phyloP scores from a whole-genome alignment of 2,888 invertebrate species.

The Lasioglossum vierecki region DNA sequence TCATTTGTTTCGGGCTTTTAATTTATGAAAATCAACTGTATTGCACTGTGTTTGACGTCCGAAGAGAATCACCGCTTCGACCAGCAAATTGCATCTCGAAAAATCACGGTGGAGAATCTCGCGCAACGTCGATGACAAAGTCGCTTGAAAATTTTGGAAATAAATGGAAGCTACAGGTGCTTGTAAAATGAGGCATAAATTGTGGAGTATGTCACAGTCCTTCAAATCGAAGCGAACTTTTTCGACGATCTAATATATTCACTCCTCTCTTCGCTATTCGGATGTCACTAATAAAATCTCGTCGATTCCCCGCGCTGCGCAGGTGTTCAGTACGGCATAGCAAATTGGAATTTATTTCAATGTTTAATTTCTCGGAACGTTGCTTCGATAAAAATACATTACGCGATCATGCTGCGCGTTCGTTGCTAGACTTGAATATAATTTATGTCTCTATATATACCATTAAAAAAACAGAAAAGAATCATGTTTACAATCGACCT shows the following conservation, averaged over 20 bases:
- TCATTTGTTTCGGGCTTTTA: background rate
- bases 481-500: background rate
- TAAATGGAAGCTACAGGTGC: background rate
- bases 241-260: constrained; percentile 27
- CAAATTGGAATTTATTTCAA: constrained; percentile 27
- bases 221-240: background rate
- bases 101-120: background rate
- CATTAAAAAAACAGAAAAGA: background rate
- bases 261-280: constrained; percentile 51
- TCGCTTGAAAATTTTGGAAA: background rate
- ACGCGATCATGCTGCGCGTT: too few species aligned
- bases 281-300: constrained; percentile 32
- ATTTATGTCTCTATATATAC: background rate
- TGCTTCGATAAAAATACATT: background rate
- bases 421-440: background rate
- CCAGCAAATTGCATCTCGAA: background rate
- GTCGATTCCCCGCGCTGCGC: background rate
- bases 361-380: constrained; percentile 5
- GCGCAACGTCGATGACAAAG: background rate
- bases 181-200: background rate
- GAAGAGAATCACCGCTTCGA: background rate
- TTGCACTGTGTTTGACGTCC: background rate
- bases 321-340: background rate
- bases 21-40: background rate
- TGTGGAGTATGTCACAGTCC: background rate